Conservation (phyloP, 1,140 invertebrate genomes). For the Mya arenaria region DNA sequence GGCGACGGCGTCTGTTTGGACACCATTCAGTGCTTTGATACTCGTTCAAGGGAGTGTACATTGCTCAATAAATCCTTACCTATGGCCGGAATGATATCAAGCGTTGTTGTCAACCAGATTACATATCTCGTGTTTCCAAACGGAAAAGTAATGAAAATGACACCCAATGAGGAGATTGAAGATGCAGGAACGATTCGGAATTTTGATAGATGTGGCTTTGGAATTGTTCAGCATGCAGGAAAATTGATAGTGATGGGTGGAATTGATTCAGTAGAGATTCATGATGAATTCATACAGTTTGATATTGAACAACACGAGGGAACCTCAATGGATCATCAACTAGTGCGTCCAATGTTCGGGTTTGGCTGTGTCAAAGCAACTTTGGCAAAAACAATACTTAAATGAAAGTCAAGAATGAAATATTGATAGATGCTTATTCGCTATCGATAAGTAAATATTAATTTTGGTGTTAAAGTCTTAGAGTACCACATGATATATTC, state of each 20-base stretch:
- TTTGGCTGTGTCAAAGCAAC: slow-evolving; percentile 42
- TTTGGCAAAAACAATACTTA: not conserved
- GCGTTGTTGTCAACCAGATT: slow-evolving; percentile 53
- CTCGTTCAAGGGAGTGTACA: slow-evolving; percentile 51
- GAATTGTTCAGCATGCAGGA: slow-evolving; percentile 51
- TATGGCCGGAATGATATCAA: slow-evolving; percentile 57
- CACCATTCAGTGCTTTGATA: slow-evolving; percentile 65
- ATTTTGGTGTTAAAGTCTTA: too few species aligned
- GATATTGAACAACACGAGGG: not conserved
- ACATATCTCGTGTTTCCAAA: slow-evolving; percentile 62
- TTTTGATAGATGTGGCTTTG: slow-evolving; percentile 69
- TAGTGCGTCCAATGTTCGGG: slow-evolving; percentile 24
- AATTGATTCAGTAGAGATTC: slow-evolving; percentile 3
- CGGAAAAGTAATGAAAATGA: slow-evolving; percentile 62
- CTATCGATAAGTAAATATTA: too few species aligned
- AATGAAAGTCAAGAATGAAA: too few species aligned
- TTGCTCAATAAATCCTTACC: slow-evolving; percentile 55
- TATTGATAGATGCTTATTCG: too few species aligned
- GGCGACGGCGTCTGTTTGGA: slow-evolving; percentile 49
- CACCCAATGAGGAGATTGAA: slow-evolving; percentile 54
- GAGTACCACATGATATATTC: too few species aligned
- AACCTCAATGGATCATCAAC: not conserved
- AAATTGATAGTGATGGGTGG: slow-evolving; percentile 60
- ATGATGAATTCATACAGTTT: slow-evolving; percentile 17
- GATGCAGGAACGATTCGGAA: slow-evolving; percentile 52